Base-by-base conservation (phyloP, 2,797 vertebrate species). In the Sebastes hubbsi region DNA sequence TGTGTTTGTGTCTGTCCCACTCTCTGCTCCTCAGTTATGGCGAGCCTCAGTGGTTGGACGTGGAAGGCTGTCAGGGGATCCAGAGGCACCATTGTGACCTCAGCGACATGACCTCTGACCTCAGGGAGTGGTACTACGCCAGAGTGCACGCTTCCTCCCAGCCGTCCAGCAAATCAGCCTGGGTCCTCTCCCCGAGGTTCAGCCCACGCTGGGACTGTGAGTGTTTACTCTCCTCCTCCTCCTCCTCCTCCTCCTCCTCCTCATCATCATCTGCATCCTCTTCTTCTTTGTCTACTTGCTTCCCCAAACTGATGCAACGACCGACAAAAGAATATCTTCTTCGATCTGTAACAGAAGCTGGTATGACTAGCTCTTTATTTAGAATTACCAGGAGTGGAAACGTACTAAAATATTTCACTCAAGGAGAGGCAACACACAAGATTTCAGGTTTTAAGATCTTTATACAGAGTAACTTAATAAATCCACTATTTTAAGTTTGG, bases 161-260 rank as follows among this genome's bases (percentile, higher is more conserved):
- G 20, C 10, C 87, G 2, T 90, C 91, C 1, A 14, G 80, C 59
- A 87, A 77, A 62, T 97, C 97, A 0, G 22, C 69, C 65, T 99
- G 98, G 97, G 89, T 85, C 63, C 87, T 95, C 30, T 96, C 97
- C 3, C 76, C 56, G 49, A 95, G 97, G 71, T 98, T 98, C 93
- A 96, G 85, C 81, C 97, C 98, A 2, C 96, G 95, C 88, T 91
- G 92, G 96, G 96, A 97, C 94, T 97, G 97, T 98, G 88, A 95
- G 97, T 95, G 7, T 27, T 22, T 29, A 4, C n/a, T 18, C 22
- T 58, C 60, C 13, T 13, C 52, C 2, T 68, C 55, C 18, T 12
- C 71, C n/a, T 58, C 55, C 3, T 56, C 55, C 3, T 56, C 67
- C 20, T 58, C 68, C 13, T 13, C 52, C 3, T 13, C 52, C 2